phyloP scores from a whole-genome alignment of 2,888 invertebrate species.

The Hypomecis atomaria region DNA sequence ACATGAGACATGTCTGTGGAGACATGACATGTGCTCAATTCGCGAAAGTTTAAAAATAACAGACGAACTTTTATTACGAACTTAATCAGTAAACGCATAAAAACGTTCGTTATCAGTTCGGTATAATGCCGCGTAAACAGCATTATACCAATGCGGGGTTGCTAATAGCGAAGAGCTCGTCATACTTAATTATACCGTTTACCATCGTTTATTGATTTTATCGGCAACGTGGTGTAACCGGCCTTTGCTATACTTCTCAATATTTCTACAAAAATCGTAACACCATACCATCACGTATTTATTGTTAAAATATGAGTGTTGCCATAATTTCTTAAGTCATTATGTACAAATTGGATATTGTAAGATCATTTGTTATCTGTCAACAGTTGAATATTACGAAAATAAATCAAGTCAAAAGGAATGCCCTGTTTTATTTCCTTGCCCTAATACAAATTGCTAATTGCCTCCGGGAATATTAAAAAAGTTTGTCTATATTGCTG shows the following conservation, averaged over 20 bases:
- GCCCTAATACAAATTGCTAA: background rate
- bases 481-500: background rate
- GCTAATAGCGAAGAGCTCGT: constrained; percentile 4
- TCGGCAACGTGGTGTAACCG: constrained; percentile 21
- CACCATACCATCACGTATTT: constrained; percentile 66
- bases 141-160: background rate
- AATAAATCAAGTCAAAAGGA: constrained; percentile 78
- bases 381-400: constrained; percentile 84
- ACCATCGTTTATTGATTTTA: background rate
- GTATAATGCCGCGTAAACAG: too few species aligned
- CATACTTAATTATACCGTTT: constrained; percentile 2
- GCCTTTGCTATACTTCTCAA: constrained; percentile 27
- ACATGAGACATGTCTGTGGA: too few species aligned
- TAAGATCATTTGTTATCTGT: constrained; percentile 85
- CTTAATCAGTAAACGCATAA: too few species aligned
- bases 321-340: constrained; percentile 85
- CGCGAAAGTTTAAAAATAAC: too few species aligned
- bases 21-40: too few species aligned
- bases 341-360: constrained; percentile 84
- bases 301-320: constrained; percentile 83
- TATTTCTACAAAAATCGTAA: constrained; percentile 48
- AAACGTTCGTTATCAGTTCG: too few species aligned
- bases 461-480: background rate
- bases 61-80: too few species aligned
- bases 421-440: constrained; percentile 56